phyloP scores from a whole-genome alignment of 2,797 vertebrate species.

The Clarias platycephalus region DNA sequence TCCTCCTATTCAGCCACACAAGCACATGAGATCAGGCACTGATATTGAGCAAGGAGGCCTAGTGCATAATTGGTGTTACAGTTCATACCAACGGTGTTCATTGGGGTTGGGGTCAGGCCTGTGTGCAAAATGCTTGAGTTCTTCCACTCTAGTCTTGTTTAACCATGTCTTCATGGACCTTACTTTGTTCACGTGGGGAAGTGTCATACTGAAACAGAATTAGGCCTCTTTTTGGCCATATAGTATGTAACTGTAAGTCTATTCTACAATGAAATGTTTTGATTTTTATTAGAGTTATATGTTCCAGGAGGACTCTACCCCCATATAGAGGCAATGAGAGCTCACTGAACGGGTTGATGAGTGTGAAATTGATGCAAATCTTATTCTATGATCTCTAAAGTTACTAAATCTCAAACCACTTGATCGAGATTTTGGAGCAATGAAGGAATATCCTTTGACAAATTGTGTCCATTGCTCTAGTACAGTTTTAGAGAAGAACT shows the following conservation, averaged over 20 bases:
- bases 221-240: background rate
- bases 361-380: background rate
- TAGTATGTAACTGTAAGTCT: background rate
- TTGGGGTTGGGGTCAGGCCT: background rate
- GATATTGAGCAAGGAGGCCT: background rate
- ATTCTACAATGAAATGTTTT: background rate
- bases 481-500: background rate
- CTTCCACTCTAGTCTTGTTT: background rate
- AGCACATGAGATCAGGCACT: background rate
- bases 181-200: background rate
- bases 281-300: background rate
- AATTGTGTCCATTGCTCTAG: no score
- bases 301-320: background rate
- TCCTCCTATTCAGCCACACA: background rate
- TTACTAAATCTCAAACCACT: background rate
- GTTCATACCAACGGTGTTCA: background rate
- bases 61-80: no score
- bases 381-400: background rate
- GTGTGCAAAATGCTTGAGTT: background rate
- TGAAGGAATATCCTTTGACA: background rate
- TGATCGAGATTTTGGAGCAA: background rate
- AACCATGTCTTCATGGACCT: background rate
- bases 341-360: background rate
- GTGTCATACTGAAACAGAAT: background rate
- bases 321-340: background rate